Evolutionary conservation across 1,140 invertebrate species (phyloP), one percentile per base, ranked within the genome.

Genomic region (Drosophila sechellia): DNA sequence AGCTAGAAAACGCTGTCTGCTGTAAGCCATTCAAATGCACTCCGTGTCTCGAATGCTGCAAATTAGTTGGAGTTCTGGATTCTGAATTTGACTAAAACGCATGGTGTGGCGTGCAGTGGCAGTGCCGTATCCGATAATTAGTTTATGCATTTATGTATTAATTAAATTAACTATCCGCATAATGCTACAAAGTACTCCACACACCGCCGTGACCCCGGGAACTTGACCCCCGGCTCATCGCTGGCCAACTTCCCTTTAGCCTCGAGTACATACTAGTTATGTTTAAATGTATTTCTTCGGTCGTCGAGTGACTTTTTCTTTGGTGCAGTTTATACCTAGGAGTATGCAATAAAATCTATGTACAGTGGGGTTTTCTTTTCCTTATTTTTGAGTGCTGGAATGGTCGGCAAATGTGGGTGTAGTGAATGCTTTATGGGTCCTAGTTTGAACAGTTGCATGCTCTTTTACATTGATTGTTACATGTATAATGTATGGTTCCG

Each of bases 401-500:
- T 81, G 74, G 53, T 77, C 63, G 56, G 46, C 53, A 53, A 66
- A 52, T 50, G 61, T 61, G 49, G 45, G 37, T 49, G 39, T 25
- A 50, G 27, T 77, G 48, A 31, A 49, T 64, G 73, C 46, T 71
- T 56, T 50, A 60, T 74, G 54, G 52, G 31, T 77, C 55, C 59
- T 78, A 78, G 65, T 78, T 77, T 81, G 72, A 64, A 78, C 75
- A 70, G 54, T 86, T 80, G 59, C 59, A 84, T 87, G 80, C 70
- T 75, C 77, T 84, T 79, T 90, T 77, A 89, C 84, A 85, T 89
- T 89, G 84, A 89, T 89, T 89, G 84, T 89, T 89, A 77, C 77
- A 73, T 83, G 70, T 76, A 61, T 64, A 57, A 76, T 74, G 71
- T 53, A 63, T 89, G 84, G 79, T 87, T 87, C 85, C 84, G 45